Evolutionary conservation across 2,888 invertebrate species (phyloP), one percentile per base, ranked within the genome.

Genomic region (Rhorus exstirpatorius): DNA sequence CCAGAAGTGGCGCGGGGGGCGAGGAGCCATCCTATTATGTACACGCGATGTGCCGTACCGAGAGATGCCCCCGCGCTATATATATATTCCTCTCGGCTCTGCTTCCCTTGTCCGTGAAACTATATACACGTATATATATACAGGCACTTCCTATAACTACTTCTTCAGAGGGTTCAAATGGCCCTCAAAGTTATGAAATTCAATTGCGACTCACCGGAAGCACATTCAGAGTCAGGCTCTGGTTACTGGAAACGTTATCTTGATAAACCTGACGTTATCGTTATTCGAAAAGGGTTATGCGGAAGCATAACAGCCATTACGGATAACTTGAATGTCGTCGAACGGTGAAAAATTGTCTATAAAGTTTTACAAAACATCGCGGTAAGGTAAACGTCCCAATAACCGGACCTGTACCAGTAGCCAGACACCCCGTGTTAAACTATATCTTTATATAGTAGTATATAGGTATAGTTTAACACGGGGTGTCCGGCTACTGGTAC

Each of bases 1-100:
- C 81, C 81, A 80, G 60, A 31, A 26, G 17, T 21, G 67, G 74
- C 21, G 19, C 31, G 46, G 49, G n/a, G 17, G 31, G 49, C 68
- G 61, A 74, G 60, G 60, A 41, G 67, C 71, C 44, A 41, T 35
- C 38, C 79, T 82, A 79, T 82, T 79, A 79, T 79, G 60, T 49
- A 49, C 76, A 79, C 49, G 68, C 55, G 74, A 78, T 75, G n/a
- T n/a, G 65, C 68, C 63, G 10, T 67, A 60, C 63, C 67, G 41
- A 53, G 81, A 53, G 24, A 71, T 67, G 38, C 63, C 35, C 72
- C 19, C 12, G 72, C 17, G 14, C 24, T 38, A n/a, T 26, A 38
- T 46, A n/a, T n/a, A 2, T 3, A 38, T 38, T 24, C n/a, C 53
- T 31, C 71, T 68, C 60, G n/a, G n/a, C n/a, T n/a, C n/a, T n/a